phyloP scores from a whole-genome alignment of 37 sponge, comb jelly and placozoan genomes.

The Petrosia ficiformis region DNA sequence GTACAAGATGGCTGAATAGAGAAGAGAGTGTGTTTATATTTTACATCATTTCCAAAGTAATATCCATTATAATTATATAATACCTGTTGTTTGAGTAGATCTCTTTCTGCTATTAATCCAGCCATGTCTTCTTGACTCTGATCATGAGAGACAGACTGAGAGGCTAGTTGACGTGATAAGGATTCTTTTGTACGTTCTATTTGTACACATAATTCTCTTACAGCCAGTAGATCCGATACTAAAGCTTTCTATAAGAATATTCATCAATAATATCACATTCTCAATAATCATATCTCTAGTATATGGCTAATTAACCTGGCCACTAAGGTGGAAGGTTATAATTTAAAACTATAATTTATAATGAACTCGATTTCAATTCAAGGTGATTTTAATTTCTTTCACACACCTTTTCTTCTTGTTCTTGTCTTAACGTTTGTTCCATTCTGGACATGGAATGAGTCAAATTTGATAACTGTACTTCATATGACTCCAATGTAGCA shows the following conservation, averaged over 20 bases:
- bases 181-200: conserved; percentile 75
- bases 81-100: conserved; percentile 32
- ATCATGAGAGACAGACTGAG: conserved; percentile 40
- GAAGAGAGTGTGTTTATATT: too few relatives aligned
- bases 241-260: conserved; percentile 60
- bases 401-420: conserved; percentile 81
- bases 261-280: conserved; percentile 2
- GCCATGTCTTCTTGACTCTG: conserved; percentile 12
- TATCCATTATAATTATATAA: too few relatives aligned
- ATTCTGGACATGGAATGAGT: conserved; percentile 69
- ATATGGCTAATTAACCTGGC: too few relatives aligned
- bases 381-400: not conserved
- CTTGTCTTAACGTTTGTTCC: conserved; percentile 71
- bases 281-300: too few relatives aligned
- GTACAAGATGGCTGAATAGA: too few relatives aligned
- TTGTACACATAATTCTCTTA: conserved; percentile 80
- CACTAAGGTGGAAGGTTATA: too few relatives aligned
- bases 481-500: conserved; percentile 55
- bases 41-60: too few relatives aligned
- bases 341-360: too few relatives aligned
- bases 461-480: conserved; percentile 69
- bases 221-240: conserved; percentile 58
- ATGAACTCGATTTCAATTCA: too few relatives aligned
- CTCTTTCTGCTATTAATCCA: conserved; percentile 39
- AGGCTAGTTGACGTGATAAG: conserved; percentile 61